A percentile compares a stretch with the other conserved stretches of the same genome.
Evolutionary conservation across 2,888 invertebrate genomes (phyloP).

Genomic region (Heteromyza rotundicornis): DNA sequence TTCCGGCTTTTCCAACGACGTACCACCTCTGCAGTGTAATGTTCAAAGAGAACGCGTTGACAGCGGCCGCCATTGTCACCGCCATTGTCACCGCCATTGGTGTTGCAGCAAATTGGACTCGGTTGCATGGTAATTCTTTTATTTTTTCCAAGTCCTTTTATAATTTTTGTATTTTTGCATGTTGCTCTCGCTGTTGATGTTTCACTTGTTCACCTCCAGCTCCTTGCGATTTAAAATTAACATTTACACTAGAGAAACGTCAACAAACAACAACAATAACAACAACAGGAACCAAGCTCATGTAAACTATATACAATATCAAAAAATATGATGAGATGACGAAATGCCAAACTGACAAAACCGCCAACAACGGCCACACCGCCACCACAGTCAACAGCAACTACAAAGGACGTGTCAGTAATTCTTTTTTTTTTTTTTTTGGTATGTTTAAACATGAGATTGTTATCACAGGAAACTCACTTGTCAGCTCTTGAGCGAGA

Average conservation of each 20-base stretch:
- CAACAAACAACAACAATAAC: too few species aligned
- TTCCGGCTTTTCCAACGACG: not conserved
- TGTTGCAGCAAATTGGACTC: not conserved
- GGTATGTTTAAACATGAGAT: not conserved
- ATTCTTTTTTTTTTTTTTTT: too few species aligned
- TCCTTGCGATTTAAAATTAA: not conserved
- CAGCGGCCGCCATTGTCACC: not conserved
- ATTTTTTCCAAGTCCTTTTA: not conserved
- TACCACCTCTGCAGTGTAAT: too few species aligned
- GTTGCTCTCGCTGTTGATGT: not conserved
- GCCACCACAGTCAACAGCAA: conserved; percentile 17
- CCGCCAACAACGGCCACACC: conserved; percentile 9
- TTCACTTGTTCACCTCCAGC: not conserved
- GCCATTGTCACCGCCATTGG: not conserved
- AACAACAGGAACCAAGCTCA: not conserved
- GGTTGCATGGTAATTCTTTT: too few species aligned
- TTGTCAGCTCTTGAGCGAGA: not conserved
- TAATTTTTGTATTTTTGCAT: not conserved
- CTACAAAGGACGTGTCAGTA: not conserved
- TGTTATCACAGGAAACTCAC: not conserved
- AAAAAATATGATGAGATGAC: not conserved
- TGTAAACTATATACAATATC: not conserved
- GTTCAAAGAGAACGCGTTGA: too few species aligned
- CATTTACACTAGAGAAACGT: not conserved
- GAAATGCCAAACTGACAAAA: not conserved